Evolutionary conservation across 2,888 invertebrate species (phyloP).

Genomic region (Noctua comes): DNA sequence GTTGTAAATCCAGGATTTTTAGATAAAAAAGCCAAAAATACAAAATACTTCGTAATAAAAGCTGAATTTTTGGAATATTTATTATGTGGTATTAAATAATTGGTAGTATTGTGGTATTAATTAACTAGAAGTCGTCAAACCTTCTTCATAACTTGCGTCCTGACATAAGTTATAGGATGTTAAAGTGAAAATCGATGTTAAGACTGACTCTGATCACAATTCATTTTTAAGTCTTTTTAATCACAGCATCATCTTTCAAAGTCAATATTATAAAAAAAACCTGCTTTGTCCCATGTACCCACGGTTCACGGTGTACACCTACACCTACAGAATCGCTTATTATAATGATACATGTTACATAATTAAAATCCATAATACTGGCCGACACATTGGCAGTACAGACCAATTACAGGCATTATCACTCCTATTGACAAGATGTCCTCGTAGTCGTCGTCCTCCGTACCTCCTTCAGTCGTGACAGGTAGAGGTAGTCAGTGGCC

Average conservation of each 20-base stretch:
- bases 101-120: neutral
- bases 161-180: neutral
- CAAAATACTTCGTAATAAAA: neutral
- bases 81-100: no score
- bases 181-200: neutral
- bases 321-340: no score
- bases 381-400: no score
- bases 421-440: no score
- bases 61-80: neutral
- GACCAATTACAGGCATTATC: no score
- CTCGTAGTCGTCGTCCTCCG: no score
- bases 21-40: no score
- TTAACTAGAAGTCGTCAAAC: neutral
- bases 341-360: no score
- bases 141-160: neutral
- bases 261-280: neutral
- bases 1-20: neutral
- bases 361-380: no score
- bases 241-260: neutral
- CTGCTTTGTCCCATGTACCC: neutral
- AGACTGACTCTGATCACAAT: neutral
- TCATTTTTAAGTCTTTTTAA: neutral
- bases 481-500: no score
- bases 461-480: no score
- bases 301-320: neutral